phyloP scores from a whole-genome alignment of 64 coral and sea anemone species.

The Porites australiensis region DNA sequence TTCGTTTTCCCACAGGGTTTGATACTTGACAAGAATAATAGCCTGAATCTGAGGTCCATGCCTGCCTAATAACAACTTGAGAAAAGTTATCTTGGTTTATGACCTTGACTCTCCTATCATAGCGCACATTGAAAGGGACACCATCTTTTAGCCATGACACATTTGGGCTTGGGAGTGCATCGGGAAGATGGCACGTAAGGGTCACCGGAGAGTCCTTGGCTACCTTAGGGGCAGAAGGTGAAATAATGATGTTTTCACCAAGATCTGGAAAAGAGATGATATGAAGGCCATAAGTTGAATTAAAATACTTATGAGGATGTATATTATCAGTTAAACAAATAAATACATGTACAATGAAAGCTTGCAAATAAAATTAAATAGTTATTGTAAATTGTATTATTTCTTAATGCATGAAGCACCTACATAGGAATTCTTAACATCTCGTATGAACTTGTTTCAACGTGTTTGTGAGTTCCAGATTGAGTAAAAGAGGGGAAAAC shows the following conservation, averaged over 20 bases:
- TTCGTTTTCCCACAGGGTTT: conserved; percentile 3
- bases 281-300: not conserved
- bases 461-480: too few species aligned
- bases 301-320: too few species aligned
- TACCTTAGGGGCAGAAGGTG: conserved; percentile 1
- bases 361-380: too few species aligned
- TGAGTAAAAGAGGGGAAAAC: too few species aligned
- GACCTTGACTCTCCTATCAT: not conserved
- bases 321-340: too few species aligned
- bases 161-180: conserved; percentile 8
- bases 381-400: too few species aligned
- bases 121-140: not conserved
- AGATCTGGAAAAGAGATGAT: conserved; percentile 2
- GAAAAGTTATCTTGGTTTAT: not conserved
- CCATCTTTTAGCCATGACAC: conserved; percentile 42
- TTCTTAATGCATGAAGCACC: too few species aligned
- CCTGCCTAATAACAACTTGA: not conserved
- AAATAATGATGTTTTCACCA: not conserved
- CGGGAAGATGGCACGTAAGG: conserved; percentile 20
- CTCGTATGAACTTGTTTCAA: too few species aligned
- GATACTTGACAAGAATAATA: not conserved
- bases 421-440: too few species aligned
- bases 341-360: too few species aligned
- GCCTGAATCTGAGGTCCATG: not conserved
- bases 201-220: not conserved